These are phyloP conservation scores for Patella pellucida DNA, from an alignment of 2,888 invertebrate species.

Conservation along the genomic window DNA sequence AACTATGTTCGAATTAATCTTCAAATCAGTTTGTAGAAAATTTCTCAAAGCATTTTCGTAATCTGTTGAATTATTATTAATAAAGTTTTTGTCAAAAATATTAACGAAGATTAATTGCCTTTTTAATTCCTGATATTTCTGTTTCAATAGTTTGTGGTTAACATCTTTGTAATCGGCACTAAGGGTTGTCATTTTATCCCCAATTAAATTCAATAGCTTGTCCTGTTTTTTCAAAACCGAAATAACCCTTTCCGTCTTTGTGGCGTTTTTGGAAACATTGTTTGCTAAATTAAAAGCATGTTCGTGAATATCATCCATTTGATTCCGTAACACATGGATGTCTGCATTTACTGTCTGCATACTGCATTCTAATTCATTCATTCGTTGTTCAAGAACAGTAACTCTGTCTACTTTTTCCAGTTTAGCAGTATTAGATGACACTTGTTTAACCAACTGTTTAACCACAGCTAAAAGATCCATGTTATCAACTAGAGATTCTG, in stretches of 20 bases:
- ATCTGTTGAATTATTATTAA: background rate
- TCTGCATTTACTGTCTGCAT: conserved; percentile 1
- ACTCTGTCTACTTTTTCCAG: background rate
- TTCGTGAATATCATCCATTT: background rate
- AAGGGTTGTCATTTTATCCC: background rate
- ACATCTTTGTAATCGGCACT: background rate
- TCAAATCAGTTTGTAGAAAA: background rate
- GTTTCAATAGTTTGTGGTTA: background rate
- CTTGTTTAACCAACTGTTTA: background rate
- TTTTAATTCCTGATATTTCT: background rate
- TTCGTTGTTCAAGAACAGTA: background rate
- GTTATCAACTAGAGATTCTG: background rate
- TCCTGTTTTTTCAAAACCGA: background rate
- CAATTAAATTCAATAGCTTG: background rate
- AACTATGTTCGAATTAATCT: background rate
- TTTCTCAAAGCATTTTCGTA: background rate
- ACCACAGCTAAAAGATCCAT: background rate
- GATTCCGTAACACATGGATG: background rate
- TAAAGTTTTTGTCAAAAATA: background rate
- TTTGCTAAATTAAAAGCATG: background rate
- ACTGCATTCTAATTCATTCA: background rate
- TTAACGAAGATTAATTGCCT: background rate
- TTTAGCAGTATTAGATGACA: background rate
- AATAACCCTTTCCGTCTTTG: background rate
- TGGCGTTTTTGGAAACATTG: background rate